Conservation (phyloP, 2,888 invertebrate species). For the Eupithecia inturbata region DNA sequence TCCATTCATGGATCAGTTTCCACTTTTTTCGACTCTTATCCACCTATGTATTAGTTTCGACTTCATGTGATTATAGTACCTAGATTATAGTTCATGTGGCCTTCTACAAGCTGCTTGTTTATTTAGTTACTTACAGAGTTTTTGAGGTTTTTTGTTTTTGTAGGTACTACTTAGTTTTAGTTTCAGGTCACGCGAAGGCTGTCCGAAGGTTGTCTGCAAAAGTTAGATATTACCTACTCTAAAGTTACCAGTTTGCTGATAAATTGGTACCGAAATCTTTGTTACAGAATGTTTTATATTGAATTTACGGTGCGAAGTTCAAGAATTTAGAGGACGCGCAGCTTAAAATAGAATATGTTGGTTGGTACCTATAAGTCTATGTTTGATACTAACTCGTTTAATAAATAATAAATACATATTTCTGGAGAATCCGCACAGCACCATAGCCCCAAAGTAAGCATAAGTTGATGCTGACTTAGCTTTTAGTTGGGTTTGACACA, state of each 20-base stretch:
- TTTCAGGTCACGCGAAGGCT: constrained; percentile 55
- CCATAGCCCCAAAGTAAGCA: too few relatives aligned
- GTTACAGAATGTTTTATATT: constrained; percentile 10
- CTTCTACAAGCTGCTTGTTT: neutral
- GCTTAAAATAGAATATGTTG: neutral
- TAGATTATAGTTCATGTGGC: neutral
- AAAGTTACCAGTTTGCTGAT: constrained; percentile 22
- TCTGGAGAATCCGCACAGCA: too few relatives aligned
- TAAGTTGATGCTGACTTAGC: too few relatives aligned
- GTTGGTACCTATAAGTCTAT: neutral
- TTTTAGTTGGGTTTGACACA: too few relatives aligned
- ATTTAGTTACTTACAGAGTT: neutral
- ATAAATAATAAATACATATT: too few relatives aligned
- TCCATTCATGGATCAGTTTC: too few relatives aligned
- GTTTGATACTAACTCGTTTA: too few relatives aligned
- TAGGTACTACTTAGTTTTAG: constrained; percentile 55
- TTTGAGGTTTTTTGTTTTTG: neutral
- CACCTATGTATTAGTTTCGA: too few relatives aligned
- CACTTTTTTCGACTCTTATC: too few relatives aligned
- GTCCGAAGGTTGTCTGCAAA: constrained; percentile 43
- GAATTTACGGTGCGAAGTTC: constrained; percentile 4
- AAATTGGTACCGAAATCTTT: constrained; percentile 25
- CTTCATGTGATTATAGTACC: constrained; percentile 58
- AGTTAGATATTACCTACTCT: constrained; percentile 28
- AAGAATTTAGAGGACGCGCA: neutral